These are phyloP conservation scores for Syngnathus typhle DNA, from an alignment of 2,113 vertebrate species.

Conservation along the genomic window DNA sequence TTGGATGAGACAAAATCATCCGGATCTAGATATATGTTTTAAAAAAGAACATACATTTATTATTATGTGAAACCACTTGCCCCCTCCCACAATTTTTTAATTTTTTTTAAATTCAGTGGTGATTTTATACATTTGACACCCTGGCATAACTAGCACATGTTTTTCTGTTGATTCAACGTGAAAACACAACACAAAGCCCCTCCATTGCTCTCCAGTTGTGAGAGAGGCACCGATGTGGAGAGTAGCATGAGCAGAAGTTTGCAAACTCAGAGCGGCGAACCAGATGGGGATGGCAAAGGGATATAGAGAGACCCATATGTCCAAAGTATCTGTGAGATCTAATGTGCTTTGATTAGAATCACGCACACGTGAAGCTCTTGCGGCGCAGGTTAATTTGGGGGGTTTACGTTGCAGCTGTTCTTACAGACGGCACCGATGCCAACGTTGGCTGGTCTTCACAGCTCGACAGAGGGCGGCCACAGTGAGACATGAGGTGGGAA, in stretches of 20 bases:
- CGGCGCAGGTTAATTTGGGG: slow-evolving; percentile 67
- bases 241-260: slow-evolving; percentile 27
- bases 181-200: slow-evolving; percentile 32
- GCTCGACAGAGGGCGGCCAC: slow-evolving; percentile 42
- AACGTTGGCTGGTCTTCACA: slow-evolving; percentile 43
- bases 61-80: too few species aligned
- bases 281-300: slow-evolving; percentile 68
- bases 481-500: slow-evolving; percentile 12
- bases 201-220: slow-evolving; percentile 32
- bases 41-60: too few species aligned
- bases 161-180: slow-evolving; percentile 26
- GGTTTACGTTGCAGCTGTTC: slow-evolving; percentile 72
- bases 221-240: slow-evolving; percentile 36
- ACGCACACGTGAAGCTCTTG: slow-evolving; percentile 63
- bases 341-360: slow-evolving; percentile 75
- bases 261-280: slow-evolving; percentile 39
- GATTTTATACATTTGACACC: neutral
- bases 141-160: neutral
- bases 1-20: too few species aligned
- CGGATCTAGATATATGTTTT: too few species aligned
- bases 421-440: slow-evolving; percentile 28
- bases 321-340: slow-evolving; percentile 71
- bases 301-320: slow-evolving; percentile 70
- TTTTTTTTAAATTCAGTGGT: too few species aligned
- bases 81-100: too few species aligned